Conservation (phyloP, 1,140 invertebrate genomes). For the Nasonia vitripennis region DNA sequence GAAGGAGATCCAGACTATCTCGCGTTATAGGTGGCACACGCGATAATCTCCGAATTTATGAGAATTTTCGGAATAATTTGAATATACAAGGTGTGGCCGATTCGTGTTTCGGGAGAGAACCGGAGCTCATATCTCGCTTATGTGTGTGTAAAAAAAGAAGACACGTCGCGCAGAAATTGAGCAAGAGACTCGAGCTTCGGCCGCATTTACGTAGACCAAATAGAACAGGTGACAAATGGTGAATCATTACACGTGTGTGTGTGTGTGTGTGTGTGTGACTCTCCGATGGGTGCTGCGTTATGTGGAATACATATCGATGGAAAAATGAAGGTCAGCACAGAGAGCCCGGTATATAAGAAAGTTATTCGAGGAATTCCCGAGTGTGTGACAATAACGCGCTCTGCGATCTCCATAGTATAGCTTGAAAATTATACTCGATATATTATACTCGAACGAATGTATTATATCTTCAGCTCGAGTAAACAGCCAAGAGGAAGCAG, state of each 20-base stretch:
- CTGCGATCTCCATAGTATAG: too few relatives aligned
- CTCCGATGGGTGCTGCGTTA: not conserved
- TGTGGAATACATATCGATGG: not conserved
- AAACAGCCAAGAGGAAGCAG: not conserved
- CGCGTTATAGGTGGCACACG: slow-evolving; percentile 32
- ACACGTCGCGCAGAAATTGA: not conserved
- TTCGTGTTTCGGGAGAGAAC: not conserved
- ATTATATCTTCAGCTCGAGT: not conserved
- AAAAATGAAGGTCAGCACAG: too few relatives aligned
- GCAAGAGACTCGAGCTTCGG: not conserved
- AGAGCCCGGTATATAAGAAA: too few relatives aligned
- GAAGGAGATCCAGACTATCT: slow-evolving; percentile 3
- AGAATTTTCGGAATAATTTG: slow-evolving; percentile 49
- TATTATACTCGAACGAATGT: too few relatives aligned
- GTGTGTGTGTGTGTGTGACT: not conserved
- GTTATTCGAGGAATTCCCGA: too few relatives aligned
- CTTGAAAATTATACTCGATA: too few relatives aligned
- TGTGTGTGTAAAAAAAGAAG: not conserved
- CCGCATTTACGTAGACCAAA: not conserved
- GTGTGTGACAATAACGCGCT: too few relatives aligned
- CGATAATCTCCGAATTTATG: slow-evolving; percentile 49
- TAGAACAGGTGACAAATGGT: slow-evolving; percentile 44
- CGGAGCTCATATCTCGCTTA: not conserved
- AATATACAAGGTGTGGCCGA: slow-evolving; percentile 46
- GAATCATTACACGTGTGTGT: slow-evolving; percentile 12